Conservation (phyloP, 2,888 invertebrate genomes). For the Eupithecia inturbata region DNA sequence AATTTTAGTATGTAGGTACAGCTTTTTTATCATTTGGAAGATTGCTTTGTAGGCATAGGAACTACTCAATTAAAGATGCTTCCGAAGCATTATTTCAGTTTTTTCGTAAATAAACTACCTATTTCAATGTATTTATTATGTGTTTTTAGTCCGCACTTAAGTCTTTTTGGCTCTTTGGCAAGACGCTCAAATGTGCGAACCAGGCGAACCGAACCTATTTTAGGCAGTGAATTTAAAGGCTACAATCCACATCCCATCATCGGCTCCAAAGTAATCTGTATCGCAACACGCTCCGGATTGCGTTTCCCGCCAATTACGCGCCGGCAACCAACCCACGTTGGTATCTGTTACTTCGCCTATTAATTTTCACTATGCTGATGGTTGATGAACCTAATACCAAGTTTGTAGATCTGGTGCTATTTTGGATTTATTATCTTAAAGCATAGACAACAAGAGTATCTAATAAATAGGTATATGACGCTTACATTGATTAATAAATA, state of each 20-base stretch:
- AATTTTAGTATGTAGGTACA: no score
- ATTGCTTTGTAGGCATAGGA: not conserved
- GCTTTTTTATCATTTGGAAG: not conserved
- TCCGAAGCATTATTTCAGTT: not conserved
- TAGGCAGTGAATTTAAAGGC: not conserved
- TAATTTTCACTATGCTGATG: conserved; percentile 25
- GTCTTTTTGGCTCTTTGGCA: no score
- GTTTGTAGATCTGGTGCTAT: not conserved
- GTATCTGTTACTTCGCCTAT: conserved; percentile 25
- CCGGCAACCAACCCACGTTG: conserved; percentile 32
- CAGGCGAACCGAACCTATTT: not conserved
- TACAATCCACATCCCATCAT: not conserved
- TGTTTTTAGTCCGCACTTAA: not conserved
- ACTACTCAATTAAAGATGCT: not conserved
- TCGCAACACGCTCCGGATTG: conserved; percentile 25
- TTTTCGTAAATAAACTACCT: not conserved
- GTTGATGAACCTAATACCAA: not conserved
- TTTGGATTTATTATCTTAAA: not conserved
- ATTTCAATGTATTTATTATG: not conserved
- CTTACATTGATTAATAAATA: not conserved
- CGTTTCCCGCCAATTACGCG: conserved; percentile 52
- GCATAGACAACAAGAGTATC: not conserved
- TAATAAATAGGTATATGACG: not conserved
- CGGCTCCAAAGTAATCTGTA: conserved; percentile 5
- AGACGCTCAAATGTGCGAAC: no score